Percentiles rank a stretch among this genome's conserved stretches.
Evolutionary conservation across 2,113 vertebrate genomes (phyloP).

Genomic region (Periophthalmodon schlosseri): DNA sequence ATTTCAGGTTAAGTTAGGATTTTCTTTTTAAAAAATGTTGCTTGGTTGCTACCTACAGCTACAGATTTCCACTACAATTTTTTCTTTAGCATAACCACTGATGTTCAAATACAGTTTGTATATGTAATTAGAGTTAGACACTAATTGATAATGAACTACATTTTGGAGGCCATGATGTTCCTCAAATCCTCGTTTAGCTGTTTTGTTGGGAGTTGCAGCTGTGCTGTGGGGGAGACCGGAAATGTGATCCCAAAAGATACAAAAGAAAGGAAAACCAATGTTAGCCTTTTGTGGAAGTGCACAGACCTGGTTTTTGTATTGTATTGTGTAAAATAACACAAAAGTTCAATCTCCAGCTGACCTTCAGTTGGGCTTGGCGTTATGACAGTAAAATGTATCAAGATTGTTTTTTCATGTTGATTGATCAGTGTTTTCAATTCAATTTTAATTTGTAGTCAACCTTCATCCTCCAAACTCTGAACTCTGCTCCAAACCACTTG

Average conservation of each 20-base stretch:
- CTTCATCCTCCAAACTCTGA: too few species aligned
- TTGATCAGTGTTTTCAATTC: too few species aligned
- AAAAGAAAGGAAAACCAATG: constrained; percentile 66
- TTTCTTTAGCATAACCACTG: neutral
- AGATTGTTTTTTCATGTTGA: too few species aligned
- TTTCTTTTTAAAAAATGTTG: neutral
- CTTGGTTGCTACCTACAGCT: neutral
- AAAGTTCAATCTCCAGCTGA: too few species aligned
- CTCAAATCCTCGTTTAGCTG: constrained; percentile 10
- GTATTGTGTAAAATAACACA: too few species aligned
- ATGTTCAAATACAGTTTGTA: neutral
- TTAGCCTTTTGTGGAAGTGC: constrained; percentile 74
- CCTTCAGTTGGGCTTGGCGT: neutral
- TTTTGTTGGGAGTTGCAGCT: constrained; percentile 31
- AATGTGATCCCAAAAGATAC: constrained; percentile 53
- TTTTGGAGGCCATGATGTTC: constrained; percentile 53
- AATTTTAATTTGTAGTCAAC: too few species aligned
- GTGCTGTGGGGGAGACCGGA: constrained; percentile 28
- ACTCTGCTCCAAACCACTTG: too few species aligned
- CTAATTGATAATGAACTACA: constrained; percentile 1
- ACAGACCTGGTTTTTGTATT: constrained; percentile 6
- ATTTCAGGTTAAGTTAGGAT: constrained; percentile 26
- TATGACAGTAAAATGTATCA: neutral
- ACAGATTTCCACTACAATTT: too few species aligned
- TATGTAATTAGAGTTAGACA: neutral